phyloP scores from a whole-genome alignment of 2,797 vertebrate species.

The Pantherophis vulpinus region DNA sequence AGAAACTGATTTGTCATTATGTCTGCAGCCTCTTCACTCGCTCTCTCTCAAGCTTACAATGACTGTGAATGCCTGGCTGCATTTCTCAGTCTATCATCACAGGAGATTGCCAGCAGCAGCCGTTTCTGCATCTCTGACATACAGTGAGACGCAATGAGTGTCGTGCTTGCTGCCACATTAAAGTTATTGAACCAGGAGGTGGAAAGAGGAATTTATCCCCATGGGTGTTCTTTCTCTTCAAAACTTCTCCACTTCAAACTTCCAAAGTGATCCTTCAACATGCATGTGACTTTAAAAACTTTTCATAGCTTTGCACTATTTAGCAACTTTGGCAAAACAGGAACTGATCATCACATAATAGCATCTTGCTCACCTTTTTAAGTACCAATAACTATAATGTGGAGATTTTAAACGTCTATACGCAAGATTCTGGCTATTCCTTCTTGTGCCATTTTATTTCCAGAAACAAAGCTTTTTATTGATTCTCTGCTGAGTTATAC shows the following conservation, averaged over 20 bases:
- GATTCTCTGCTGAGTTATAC: neutral
- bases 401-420: neutral
- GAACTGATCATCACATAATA: neutral
- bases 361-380: neutral
- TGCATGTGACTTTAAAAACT: neutral
- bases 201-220: neutral
- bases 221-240: neutral
- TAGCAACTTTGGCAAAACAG: neutral
- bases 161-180: neutral
- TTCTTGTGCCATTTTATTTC: neutral
- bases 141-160: neutral
- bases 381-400: neutral
- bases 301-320: neutral
- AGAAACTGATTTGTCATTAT: neutral
- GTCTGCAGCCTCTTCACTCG: neutral
- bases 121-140: neutral
- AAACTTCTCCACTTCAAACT: neutral
- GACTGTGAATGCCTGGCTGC: neutral
- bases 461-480: neutral
- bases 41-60: neutral
- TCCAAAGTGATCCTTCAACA: neutral
- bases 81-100: neutral
- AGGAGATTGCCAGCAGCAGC: neutral
- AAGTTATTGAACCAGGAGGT: neutral
- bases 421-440: neutral